These are phyloP conservation scores for Arothron firmamentum DNA, from an alignment of 2,113 vertebrate genomes.

Conservation along the genomic window DNA sequence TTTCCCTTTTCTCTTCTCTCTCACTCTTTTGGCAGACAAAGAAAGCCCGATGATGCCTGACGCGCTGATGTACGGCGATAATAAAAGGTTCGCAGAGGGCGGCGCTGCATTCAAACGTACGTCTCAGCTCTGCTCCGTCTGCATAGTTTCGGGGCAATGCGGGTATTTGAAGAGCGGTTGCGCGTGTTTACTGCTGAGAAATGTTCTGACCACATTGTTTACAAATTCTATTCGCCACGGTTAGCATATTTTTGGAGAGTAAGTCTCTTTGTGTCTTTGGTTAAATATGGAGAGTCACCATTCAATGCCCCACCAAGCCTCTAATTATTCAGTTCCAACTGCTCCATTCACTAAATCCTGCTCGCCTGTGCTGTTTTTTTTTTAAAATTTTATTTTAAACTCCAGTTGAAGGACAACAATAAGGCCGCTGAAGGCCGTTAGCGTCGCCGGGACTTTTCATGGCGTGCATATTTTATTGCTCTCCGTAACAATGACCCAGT, in stretches of 20 bases:
- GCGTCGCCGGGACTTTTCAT: conserved; percentile 8
- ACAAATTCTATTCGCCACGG: background rate
- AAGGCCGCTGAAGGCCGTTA: conserved; percentile 10
- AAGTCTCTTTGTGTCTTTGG: no score
- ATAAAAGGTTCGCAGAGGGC: conserved; percentile 51
- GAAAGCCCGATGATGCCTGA: conserved; percentile 28
- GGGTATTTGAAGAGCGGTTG: conserved; percentile 1
- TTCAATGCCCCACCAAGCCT: background rate
- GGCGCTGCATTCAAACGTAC: conserved; percentile 39
- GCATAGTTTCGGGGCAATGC: conserved; percentile 32
- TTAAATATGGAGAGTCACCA: conserved; percentile 4
- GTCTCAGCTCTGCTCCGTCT: conserved; percentile 36
- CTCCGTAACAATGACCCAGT: conserved; percentile 45
- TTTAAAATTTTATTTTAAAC: no score
- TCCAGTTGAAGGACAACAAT: no score
- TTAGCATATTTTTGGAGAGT: background rate
- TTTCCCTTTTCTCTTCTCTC: conserved; percentile 3
- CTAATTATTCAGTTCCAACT: conserved; percentile 17
- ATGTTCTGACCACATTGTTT: background rate
- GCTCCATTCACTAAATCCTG: conserved; percentile 7
- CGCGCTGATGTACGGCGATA: conserved; percentile 61
- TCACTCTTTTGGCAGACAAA: conserved; percentile 17
- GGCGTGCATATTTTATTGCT: background rate
- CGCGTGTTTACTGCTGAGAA: conserved; percentile 1
- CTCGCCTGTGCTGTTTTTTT: no score